These are phyloP conservation scores for Hyaena hyaena DNA, from an alignment of 2,113 vertebrate species.

Conservation along the genomic window DNA sequence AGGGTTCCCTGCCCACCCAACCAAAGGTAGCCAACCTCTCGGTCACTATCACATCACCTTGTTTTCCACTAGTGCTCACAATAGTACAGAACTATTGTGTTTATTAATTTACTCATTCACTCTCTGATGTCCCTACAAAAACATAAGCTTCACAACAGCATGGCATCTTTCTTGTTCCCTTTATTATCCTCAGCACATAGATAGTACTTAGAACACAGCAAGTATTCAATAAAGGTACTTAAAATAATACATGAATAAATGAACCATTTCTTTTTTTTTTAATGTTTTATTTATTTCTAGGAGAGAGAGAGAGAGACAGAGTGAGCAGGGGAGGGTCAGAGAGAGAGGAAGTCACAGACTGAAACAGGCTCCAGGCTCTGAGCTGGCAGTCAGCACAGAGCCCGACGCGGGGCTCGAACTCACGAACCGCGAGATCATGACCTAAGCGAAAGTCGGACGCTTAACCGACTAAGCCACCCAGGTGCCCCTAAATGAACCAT, in stretches of 20 bases:
- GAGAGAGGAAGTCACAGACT: too few species aligned
- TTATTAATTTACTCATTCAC: background rate
- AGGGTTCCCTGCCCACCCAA: background rate
- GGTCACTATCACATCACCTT: background rate
- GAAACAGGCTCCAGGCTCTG: too few species aligned
- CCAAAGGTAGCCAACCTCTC: background rate
- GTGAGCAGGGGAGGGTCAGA: too few species aligned
- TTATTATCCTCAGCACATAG: background rate
- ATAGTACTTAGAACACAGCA: background rate
- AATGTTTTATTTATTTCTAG: too few species aligned
- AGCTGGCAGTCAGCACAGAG: too few species aligned
- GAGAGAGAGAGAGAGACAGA: too few species aligned
- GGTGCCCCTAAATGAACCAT: background rate
- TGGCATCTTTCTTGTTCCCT: background rate
- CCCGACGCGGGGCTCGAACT: too few species aligned
- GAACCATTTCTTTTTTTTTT: background rate
- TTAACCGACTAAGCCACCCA: too few species aligned
- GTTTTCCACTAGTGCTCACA: background rate
- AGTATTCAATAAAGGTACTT: background rate
- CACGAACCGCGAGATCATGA: too few species aligned
- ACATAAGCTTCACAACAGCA: background rate
- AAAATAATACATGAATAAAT: background rate
- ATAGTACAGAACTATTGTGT: background rate
- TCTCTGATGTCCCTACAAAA: background rate
- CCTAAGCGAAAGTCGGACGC: too few species aligned